Conservation (phyloP, 2,888 invertebrate genomes). For the Clistopyga incitator region DNA sequence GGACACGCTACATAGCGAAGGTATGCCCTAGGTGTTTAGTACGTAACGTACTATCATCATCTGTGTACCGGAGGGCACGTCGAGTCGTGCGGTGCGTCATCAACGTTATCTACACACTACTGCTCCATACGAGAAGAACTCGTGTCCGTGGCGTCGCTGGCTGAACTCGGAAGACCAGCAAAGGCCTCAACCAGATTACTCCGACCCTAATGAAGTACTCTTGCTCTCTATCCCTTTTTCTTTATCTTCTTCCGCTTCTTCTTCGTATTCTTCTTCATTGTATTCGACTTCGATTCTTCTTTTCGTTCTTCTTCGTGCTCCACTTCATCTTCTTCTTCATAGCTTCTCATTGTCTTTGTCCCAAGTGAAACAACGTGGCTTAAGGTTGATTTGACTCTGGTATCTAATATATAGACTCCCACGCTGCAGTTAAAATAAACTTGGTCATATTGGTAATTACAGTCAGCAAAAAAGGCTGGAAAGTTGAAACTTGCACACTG, state of each 20-base stretch:
- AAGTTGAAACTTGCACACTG: too few relatives aligned
- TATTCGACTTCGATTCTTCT: too few relatives aligned
- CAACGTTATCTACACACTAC: constrained; percentile 10
- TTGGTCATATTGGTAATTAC: too few relatives aligned
- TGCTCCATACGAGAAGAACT: not conserved
- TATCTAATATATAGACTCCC: too few relatives aligned
- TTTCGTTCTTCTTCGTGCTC: too few relatives aligned
- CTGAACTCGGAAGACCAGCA: not conserved
- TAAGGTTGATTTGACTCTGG: too few relatives aligned
- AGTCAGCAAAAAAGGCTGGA: too few relatives aligned
- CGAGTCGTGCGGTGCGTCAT: constrained; percentile 20
- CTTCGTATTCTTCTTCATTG: not conserved
- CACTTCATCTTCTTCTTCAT: not conserved
- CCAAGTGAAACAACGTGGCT: too few relatives aligned
- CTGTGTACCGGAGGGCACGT: constrained; percentile 17
- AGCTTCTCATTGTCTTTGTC: not conserved
- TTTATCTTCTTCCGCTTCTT: not conserved
- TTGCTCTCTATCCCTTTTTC: not conserved
- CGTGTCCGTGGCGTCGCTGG: not conserved
- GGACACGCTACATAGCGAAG: constrained; percentile 6
- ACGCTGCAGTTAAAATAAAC: too few relatives aligned
- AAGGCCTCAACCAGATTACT: constrained; percentile 2
- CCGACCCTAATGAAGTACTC: constrained; percentile 2
- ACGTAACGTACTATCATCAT: constrained; percentile 46
- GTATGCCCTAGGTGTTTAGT: constrained; percentile 32